Conservation (phyloP, 2,888 invertebrate genomes). For the Drosophila mulleri region DNA sequence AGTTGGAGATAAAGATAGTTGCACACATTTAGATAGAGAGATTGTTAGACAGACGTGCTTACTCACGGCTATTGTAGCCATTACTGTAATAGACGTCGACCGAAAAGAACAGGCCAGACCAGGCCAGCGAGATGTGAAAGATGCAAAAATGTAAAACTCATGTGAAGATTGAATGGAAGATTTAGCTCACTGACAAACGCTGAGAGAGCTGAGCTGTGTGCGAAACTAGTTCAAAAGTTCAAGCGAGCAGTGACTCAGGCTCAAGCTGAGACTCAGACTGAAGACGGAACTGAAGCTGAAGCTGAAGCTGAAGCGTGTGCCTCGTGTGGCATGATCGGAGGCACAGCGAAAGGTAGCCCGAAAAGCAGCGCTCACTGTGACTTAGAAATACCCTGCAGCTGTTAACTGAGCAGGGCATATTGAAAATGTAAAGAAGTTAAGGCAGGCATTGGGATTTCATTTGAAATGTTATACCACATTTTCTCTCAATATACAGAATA, state of each 20-base stretch:
- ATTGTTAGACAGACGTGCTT: conserved; percentile 41
- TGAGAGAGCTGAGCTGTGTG: conserved; percentile 35
- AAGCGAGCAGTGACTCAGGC: conserved; percentile 50
- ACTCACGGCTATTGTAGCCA: conserved; percentile 58
- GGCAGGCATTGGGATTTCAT: not conserved
- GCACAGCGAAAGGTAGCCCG: conserved; percentile 62
- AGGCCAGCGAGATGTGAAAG: conserved; percentile 38
- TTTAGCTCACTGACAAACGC: conserved; percentile 33
- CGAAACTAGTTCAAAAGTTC: conserved; percentile 82
- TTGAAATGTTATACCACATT: too few relatives aligned
- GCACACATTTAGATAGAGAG: conserved; percentile 21
- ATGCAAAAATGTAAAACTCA: conserved; percentile 76
- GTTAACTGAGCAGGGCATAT: not conserved
- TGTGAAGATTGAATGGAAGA: conserved; percentile 63
- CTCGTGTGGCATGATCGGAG: conserved; percentile 42
- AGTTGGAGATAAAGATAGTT: conserved; percentile 22
- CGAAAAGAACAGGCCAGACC: conserved; percentile 31
- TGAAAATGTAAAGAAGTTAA: not conserved
- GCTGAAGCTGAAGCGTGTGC: conserved; percentile 16
- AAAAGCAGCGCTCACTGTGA: conserved; percentile 9
- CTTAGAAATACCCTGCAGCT: not conserved
- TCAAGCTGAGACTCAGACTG: not conserved
- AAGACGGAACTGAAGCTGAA: not conserved
- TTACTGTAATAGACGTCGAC: conserved; percentile 58
- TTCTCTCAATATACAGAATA: too few relatives aligned